phyloP scores from a whole-genome alignment of 2,113 vertebrate genomes.

The Casuarius casuarius region DNA sequence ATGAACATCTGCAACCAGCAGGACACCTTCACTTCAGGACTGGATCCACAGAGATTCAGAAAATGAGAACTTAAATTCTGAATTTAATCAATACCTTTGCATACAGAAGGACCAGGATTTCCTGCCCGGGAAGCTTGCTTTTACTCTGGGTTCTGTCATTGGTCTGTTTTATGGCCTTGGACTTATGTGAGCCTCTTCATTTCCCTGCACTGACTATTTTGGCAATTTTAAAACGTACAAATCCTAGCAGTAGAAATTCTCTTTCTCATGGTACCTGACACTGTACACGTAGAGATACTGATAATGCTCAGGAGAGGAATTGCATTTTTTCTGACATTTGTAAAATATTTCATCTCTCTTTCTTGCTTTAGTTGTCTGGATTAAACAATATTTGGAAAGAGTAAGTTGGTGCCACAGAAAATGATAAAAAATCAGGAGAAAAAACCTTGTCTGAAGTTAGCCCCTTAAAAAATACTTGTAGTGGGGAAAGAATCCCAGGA shows the following conservation, averaged over 20 bases:
- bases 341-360: background rate
- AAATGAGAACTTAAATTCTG: background rate
- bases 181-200: background rate
- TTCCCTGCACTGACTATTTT: background rate
- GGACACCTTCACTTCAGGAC: background rate
- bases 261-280: background rate
- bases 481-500: background rate
- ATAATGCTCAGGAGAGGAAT: background rate
- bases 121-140: background rate
- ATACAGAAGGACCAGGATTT: accelerated
- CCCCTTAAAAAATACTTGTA: background rate
- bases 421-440: background rate
- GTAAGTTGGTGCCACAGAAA: background rate
- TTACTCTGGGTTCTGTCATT: background rate
- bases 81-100: background rate
- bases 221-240: background rate
- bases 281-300: background rate
- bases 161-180: background rate
- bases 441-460: background rate
- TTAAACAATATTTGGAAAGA: background rate
- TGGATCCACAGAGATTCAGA: background rate
- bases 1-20: background rate
- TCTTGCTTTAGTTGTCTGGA: background rate
- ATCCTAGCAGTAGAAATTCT: background rate
- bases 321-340: background rate